phyloP scores from a whole-genome alignment of 2,113 vertebrate species.

The Lycaon pictus region DNA sequence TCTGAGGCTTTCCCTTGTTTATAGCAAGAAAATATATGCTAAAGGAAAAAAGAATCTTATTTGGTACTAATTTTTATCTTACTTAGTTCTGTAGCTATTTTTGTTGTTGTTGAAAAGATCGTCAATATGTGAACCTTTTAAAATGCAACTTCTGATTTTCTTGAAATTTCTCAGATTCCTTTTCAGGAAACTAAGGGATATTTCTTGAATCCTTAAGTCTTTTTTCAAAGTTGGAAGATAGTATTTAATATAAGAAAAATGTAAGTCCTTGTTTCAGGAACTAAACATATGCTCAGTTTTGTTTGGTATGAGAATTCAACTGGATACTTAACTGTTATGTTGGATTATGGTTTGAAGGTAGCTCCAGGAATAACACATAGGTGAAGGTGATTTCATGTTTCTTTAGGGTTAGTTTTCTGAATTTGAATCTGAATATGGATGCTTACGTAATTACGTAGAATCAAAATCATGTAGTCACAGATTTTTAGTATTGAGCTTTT shows the following conservation, averaged over 20 bases:
- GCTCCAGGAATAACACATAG: background rate
- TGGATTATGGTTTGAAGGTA: background rate
- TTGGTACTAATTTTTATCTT: background rate
- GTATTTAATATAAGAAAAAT: background rate
- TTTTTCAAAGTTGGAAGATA: constrained; percentile 8
- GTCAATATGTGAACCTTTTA: background rate
- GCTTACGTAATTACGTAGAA: background rate
- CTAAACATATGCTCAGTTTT: background rate
- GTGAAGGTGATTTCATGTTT: background rate
- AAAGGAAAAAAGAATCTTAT: background rate
- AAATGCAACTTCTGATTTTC: background rate
- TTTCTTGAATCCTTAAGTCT: background rate
- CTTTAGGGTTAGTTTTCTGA: background rate
- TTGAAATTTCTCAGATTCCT: constrained; percentile 20
- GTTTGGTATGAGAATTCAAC: background rate
- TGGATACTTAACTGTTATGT: background rate
- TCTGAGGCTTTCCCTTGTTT: background rate
- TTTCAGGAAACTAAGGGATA: background rate
- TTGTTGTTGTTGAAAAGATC: background rate
- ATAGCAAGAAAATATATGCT: background rate
- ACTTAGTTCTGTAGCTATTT: background rate
- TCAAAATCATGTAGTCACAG: background rate
- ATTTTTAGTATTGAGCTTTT: background rate
- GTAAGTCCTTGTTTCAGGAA: background rate
- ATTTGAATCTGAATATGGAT: background rate